Evolutionary conservation across 64 coral and sea anemone species (phyloP).

Genomic region (Pachyseris speciosa): DNA sequence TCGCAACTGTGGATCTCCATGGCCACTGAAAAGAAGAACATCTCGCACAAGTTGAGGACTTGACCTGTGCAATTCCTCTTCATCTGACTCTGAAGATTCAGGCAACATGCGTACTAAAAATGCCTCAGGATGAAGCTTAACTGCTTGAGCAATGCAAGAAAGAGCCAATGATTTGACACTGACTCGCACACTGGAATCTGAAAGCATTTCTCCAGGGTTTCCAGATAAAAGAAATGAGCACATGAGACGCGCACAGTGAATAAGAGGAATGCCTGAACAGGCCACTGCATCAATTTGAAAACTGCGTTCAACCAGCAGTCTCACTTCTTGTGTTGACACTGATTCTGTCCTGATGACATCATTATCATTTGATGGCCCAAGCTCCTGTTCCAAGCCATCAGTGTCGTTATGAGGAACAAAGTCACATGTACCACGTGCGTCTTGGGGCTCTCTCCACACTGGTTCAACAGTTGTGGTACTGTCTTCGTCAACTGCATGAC

Average conservation of each 20-base stretch:
- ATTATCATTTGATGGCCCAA: conserved; percentile 42
- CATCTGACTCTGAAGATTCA: conserved; percentile 13
- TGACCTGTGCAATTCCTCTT: not conserved
- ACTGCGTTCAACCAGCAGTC: conserved; percentile 79
- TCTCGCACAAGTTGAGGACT: conserved; percentile 87
- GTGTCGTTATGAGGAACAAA: conserved; percentile 39
- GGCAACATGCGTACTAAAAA: conserved; percentile 91
- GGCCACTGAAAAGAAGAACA: conserved; percentile 83
- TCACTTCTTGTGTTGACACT: conserved; percentile 81
- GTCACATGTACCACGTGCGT: not conserved
- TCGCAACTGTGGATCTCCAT: conserved; percentile 91
- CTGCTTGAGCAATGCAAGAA: conserved; percentile 72
- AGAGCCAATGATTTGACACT: conserved; percentile 95
- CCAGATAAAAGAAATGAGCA: conserved; percentile 94
- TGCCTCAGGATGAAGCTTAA: conserved; percentile 79
- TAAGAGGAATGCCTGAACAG: conserved; percentile 83
- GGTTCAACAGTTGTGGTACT: not conserved
- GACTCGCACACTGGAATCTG: conserved; percentile 92
- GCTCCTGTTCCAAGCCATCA: conserved; percentile 44
- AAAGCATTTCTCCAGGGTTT: conserved; percentile 81
- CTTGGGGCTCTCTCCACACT: not conserved
- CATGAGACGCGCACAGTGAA: conserved; percentile 95
- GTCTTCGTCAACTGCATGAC: conserved; percentile 2
- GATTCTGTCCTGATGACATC: conserved; percentile 75
- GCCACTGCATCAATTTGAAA: conserved; percentile 96